These are phyloP conservation scores for Sycophaga agraensis DNA, from an alignment of 1,140 invertebrate genomes.

Conservation along the genomic window DNA sequence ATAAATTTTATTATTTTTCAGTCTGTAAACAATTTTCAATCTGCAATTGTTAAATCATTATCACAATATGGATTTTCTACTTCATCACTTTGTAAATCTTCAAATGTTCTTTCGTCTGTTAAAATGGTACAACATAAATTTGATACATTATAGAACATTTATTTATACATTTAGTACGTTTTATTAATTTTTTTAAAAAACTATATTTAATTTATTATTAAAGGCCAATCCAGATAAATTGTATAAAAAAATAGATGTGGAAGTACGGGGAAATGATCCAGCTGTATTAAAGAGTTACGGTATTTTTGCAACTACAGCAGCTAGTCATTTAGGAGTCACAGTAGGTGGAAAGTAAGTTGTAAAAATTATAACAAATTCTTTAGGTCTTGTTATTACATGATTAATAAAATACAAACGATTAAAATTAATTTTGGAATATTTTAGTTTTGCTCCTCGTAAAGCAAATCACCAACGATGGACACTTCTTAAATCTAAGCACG, in stretches of 20 bases:
- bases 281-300: conserved; percentile 87
- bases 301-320: conserved; percentile 78
- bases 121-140: too few species aligned
- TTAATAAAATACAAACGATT: too few species aligned
- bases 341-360: conserved; percentile 70
- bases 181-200: conserved; percentile 12
- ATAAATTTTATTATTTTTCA: too few species aligned
- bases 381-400: too few species aligned
- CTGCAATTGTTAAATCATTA: too few species aligned
- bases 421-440: conserved; percentile 39
- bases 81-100: too few species aligned
- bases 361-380: not conserved
- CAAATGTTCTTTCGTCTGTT: not conserved
- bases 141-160: too few species aligned
- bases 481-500: conserved; percentile 83
- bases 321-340: conserved; percentile 76
- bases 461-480: conserved; percentile 75
- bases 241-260: conserved; percentile 81
- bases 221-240: conserved; percentile 68
- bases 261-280: conserved; percentile 83
- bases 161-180: not conserved
- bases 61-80: too few species aligned
- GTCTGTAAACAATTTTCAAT: too few species aligned
- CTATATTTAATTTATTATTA: conserved; percentile 10
- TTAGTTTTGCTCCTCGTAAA: conserved; percentile 72